Evolutionary conservation across 2,888 invertebrate genomes (phyloP).

Genomic region (Diadegma fenestrale): DNA sequence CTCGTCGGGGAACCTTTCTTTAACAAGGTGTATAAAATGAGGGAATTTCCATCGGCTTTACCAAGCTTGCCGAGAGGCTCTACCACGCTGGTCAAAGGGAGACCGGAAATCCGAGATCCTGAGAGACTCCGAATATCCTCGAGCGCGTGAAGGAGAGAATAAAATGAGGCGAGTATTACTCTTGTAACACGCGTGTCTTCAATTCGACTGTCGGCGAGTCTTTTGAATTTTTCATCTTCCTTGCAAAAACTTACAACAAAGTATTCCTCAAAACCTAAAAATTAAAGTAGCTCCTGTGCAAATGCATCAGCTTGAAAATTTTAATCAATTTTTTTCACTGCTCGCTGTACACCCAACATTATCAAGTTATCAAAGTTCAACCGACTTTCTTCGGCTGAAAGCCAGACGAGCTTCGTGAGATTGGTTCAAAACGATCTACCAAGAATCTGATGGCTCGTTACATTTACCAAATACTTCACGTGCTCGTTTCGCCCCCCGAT

Average conservation of each 20-base stretch:
- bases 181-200: too few species aligned
- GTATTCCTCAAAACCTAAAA: not conserved
- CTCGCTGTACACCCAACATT: not conserved
- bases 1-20: conserved; percentile 20
- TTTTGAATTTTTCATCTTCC: not conserved
- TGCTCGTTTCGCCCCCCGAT: not conserved
- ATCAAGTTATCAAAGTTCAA: not conserved
- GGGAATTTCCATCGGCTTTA: conserved; percentile 38
- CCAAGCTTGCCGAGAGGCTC: conserved; percentile 45
- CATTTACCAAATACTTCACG: not conserved
- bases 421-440: not conserved
- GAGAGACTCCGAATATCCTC: conserved; percentile 39
- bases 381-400: not conserved
- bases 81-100: conserved; percentile 47
- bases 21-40: conserved; percentile 43
- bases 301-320: not conserved
- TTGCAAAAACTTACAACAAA: not conserved
- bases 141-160: conserved; percentile 13
- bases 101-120: conserved; percentile 52
- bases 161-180: conserved; percentile 64
- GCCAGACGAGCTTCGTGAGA: not conserved
- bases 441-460: not conserved
- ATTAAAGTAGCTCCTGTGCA: not conserved
- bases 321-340: not conserved
- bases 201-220: too few species aligned